Evolutionary conservation across 2,113 vertebrate genomes (phyloP).

Genomic region (Calyptommatus sinebrachiatus): DNA sequence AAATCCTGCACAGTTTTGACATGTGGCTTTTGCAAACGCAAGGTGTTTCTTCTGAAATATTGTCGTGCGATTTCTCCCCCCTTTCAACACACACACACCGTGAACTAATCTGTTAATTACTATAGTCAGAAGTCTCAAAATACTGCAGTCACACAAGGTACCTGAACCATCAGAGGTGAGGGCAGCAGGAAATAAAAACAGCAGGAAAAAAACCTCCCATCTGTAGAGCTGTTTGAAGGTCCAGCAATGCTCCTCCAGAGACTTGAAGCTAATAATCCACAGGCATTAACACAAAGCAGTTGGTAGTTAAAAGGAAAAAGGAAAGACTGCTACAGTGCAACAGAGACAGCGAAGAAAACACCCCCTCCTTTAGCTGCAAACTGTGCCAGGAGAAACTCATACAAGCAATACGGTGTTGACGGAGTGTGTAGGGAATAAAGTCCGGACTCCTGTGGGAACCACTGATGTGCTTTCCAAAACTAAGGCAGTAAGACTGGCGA

Average conservation of each 20-base stretch:
- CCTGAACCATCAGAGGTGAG: conserved; percentile 55
- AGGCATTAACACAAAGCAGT: conserved; percentile 41
- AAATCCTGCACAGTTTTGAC: neutral
- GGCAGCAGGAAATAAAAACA: conserved; percentile 39
- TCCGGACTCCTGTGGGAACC: conserved; percentile 61
- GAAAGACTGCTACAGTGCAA: neutral
- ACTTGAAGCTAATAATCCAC: conserved; percentile 56
- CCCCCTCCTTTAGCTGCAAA: conserved; percentile 50
- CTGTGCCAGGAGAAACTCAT: conserved; percentile 54
- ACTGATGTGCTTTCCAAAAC: conserved; percentile 65
- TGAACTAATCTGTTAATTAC: neutral
- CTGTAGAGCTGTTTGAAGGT: conserved; percentile 44
- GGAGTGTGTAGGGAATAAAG: conserved; percentile 59
- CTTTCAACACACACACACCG: neutral
- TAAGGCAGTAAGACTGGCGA: conserved; percentile 31
- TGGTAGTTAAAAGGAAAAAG: conserved; percentile 41
- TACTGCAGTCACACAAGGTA: conserved; percentile 48
- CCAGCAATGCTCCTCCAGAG: conserved; percentile 46
- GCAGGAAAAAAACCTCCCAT: conserved; percentile 41
- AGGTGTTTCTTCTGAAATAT: neutral
- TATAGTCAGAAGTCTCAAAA: conserved; percentile 42
- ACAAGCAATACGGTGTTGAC: conserved; percentile 44
- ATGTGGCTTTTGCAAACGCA: conserved; percentile 2
- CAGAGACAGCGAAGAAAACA: conserved; percentile 32
- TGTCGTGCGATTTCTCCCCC: fast-evolving